Base-by-base conservation (phyloP, 2,797 vertebrate species). In the Microctenopoma stevenorrisi region DNA sequence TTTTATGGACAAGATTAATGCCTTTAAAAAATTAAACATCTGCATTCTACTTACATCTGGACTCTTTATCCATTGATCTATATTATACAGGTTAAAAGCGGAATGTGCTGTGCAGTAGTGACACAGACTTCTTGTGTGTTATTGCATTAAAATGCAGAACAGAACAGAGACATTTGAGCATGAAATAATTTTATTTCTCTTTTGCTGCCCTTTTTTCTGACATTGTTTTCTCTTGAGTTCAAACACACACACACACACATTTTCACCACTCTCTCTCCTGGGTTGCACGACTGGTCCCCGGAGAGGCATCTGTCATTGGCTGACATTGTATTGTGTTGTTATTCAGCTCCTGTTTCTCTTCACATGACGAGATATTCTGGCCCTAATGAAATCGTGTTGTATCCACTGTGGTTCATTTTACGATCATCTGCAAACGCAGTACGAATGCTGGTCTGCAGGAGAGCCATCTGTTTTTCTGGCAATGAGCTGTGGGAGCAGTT, bases 241-340 rank as follows among this genome's bases (percentile, higher is more conserved):
- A 70, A 30, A 49, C 59, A 22, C 44, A 26, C 37, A 11, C 3
- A 2, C 30, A 33, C 30, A 33, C 30, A 4, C 30, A 33, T 37
- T 37, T 37, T 37, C 8, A 37, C 8, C 11, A 14, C 40, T 3
- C 4, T 42, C 2, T 75, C 78, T 68, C 48, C 38, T 12, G 33
- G 76, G 83, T 76, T 74, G 74, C 66, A 52, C 42, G 14, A 15
- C 71, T 25, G 40, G 26, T 81, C 83, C 80, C 83, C 1, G 12
- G 57, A 68, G 85, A 79, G 28, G 14, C 46, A 46, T 71, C 81
- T 84, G 88, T 89, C 89, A 85, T 90, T 89, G 89, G 68, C 74
- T 89, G 89, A 89, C 89, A 82, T 88, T 88, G 87, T 33, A 4
- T 78, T 15, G 4, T 62, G 74, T 87, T 90, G 82, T 86, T 79